Evolutionary conservation across 2,888 invertebrate genomes (phyloP).

Genomic region (Agrochola macilenta): DNA sequence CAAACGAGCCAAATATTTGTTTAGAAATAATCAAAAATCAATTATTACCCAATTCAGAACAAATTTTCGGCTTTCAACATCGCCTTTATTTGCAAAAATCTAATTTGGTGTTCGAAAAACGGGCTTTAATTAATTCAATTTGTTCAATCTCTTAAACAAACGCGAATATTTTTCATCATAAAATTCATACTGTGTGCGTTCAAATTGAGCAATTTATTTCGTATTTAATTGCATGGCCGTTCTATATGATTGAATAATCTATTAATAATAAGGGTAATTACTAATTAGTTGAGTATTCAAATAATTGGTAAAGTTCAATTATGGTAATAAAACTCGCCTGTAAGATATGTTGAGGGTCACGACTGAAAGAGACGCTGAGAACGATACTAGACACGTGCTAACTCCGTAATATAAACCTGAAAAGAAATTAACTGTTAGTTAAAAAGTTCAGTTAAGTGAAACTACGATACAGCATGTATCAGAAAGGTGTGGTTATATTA

Average conservation of each 20-base stretch:
- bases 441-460: background rate
- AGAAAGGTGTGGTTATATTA: background rate
- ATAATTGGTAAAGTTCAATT: constrained; percentile 11
- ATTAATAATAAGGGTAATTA: constrained; percentile 2
- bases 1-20: background rate
- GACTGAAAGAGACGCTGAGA: constrained; percentile 95
- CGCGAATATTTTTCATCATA: constrained; percentile 54
- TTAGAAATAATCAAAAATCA: constrained; percentile 9
- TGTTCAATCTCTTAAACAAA: constrained; percentile 38
- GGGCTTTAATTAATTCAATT: constrained; percentile 41
- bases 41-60: constrained; percentile 15
- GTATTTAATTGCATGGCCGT: constrained; percentile 44
- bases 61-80: constrained; percentile 28
- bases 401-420: constrained; percentile 95
- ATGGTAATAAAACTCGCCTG: constrained; percentile 84
- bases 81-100: constrained; percentile 42
- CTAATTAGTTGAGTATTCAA: constrained; percentile 11
- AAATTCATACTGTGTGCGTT: constrained; percentile 53
- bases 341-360: constrained; percentile 96
- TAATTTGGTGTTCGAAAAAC: constrained; percentile 47
- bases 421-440: constrained; percentile 66
- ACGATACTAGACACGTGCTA: constrained; percentile 95
- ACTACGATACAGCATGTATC: background rate
- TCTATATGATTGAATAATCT: constrained; percentile 45
- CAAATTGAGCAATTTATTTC: constrained; percentile 60